A percentile compares a stretch with the other conserved stretches of the same genome.
These are phyloP conservation scores for Lepisosteus oculatus DNA, from an alignment of 2,113 vertebrate genomes.

Conservation along the genomic window DNA sequence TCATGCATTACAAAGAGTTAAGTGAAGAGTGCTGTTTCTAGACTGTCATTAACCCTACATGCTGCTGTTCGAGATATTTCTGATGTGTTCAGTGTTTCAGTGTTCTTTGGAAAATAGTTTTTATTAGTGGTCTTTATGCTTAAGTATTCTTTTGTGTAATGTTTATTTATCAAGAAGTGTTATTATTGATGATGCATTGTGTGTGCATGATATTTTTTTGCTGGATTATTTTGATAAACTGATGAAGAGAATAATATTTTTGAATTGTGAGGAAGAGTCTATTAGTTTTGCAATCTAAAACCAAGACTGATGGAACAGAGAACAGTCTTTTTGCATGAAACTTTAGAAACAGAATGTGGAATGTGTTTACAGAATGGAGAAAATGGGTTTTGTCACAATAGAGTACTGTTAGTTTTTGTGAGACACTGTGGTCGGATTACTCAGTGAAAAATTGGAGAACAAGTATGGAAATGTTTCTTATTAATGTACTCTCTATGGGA, in stretches of 20 bases:
- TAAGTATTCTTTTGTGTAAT: too few relatives aligned
- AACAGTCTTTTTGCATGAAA: background rate
- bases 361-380: slow-evolving; percentile 18
- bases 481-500: slow-evolving; percentile 15
- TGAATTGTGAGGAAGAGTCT: too few relatives aligned
- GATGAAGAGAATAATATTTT: slow-evolving; percentile 6
- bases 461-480: slow-evolving; percentile 18
- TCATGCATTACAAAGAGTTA: too few relatives aligned
- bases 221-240: background rate
- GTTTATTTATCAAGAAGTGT: too few relatives aligned
- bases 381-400: slow-evolving; percentile 13
- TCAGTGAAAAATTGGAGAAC: slow-evolving; percentile 11
- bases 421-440: background rate
- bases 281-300: slow-evolving; percentile 8
- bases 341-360: slow-evolving; percentile 10
- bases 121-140: too few relatives aligned
- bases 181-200: too few relatives aligned
- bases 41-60: too few relatives aligned
- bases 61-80: too few relatives aligned
- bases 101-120: too few relatives aligned
- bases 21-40: too few relatives aligned
- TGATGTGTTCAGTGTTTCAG: too few relatives aligned
- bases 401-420: slow-evolving; percentile 5
- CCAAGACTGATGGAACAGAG: slow-evolving; percentile 10
- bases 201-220: too few relatives aligned